These are phyloP conservation scores for Agapornis canus DNA, from an alignment of 2,797 vertebrate species.

Conservation along the genomic window DNA sequence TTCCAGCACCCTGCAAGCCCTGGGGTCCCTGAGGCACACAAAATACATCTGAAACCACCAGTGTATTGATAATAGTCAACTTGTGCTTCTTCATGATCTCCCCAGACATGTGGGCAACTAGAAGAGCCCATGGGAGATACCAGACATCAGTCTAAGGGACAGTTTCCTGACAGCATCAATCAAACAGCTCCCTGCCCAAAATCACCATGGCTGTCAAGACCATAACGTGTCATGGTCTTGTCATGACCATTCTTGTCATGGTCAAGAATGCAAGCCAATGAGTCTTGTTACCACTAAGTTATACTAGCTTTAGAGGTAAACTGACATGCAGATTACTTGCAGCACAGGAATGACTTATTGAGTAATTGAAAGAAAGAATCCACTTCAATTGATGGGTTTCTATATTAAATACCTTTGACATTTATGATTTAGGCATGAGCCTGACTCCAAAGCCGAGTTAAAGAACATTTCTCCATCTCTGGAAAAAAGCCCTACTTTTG, in stretches of 20 bases:
- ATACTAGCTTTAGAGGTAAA: background rate
- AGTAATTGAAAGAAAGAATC: background rate
- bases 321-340: background rate
- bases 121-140: background rate
- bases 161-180: background rate
- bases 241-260: background rate
- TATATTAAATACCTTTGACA: background rate
- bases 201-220: background rate
- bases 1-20: background rate
- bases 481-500: background rate
- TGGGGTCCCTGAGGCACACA: background rate
- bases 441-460: background rate
- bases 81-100: background rate
- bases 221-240: background rate
- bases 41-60: background rate
- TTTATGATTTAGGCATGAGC: background rate
- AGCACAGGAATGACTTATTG: background rate
- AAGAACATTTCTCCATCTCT: background rate
- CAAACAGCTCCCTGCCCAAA: background rate
- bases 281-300: background rate
- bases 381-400: background rate
- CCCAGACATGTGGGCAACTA: background rate
- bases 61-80: background rate
- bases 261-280: background rate
- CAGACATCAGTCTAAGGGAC: background rate